phyloP scores from a whole-genome alignment of 1,140 invertebrate genomes.

The Colletes latitarsis region DNA sequence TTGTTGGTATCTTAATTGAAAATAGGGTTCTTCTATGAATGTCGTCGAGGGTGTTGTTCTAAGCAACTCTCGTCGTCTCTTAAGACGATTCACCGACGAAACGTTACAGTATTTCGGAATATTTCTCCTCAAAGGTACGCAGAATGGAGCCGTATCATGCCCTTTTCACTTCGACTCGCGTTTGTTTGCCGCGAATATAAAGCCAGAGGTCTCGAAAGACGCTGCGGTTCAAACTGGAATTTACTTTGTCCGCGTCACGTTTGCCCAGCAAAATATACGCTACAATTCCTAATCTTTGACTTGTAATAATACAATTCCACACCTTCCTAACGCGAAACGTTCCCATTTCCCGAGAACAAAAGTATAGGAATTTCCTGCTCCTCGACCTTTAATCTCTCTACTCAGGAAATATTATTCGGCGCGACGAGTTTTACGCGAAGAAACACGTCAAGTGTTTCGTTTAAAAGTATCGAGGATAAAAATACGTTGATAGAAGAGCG shows the following conservation, averaged over 20 bases:
- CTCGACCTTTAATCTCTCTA: no score
- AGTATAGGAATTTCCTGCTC: neutral
- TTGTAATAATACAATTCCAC: neutral
- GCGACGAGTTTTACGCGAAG: no score
- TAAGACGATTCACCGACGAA: constrained; percentile 9
- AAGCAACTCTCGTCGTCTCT: neutral
- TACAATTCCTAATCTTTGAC: neutral
- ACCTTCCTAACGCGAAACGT: neutral
- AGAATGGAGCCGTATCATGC: neutral
- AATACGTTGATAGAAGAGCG: no score
- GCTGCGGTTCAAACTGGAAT: neutral
- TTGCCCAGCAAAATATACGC: neutral
- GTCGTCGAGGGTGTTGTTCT: neutral
- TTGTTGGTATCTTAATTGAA: no score
- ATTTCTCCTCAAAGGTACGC: neutral
- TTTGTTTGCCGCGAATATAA: neutral
- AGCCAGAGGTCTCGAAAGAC: neutral
- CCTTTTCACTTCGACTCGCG: neutral
- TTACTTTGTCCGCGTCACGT: neutral
- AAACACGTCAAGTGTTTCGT: no score
- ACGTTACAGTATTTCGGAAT: neutral
- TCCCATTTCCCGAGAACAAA: neutral
- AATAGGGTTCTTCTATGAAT: no score
- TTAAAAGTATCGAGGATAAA: no score
- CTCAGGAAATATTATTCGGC: no score